phyloP scores from a whole-genome alignment of 2,888 invertebrate species.

The Synanthedon vespiformis region DNA sequence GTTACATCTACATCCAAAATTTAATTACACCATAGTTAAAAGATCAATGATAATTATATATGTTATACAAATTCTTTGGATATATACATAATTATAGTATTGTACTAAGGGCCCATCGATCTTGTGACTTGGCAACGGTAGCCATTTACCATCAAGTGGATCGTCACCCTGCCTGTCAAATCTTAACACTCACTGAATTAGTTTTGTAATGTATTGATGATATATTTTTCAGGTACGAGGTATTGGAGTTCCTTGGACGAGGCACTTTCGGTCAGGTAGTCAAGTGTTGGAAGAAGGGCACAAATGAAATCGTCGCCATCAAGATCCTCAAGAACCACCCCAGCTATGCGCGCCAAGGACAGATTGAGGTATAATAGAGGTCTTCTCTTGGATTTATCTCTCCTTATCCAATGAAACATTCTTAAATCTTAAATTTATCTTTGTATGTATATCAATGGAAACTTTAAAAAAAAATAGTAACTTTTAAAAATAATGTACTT shows the following conservation, averaged over 20 bases:
- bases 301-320: conserved; percentile 99
- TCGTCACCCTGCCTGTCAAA: too few relatives aligned
- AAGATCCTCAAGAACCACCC: conserved; percentile 99
- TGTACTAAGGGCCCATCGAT: too few relatives aligned
- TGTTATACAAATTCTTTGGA: neutral
- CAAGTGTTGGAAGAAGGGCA: conserved; percentile 99
- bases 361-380: conserved; percentile 88
- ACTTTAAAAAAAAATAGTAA: too few relatives aligned
- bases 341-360: conserved; percentile 99
- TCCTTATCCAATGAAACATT: neutral
- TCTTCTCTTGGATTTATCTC: neutral
- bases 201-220: too few relatives aligned
- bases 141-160: too few relatives aligned
- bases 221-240: conserved; percentile 71
- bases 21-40: too few relatives aligned
- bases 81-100: neutral
- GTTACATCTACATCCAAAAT: neutral
- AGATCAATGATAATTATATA: too few relatives aligned
- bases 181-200: too few relatives aligned
- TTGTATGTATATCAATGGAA: neutral
- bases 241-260: conserved; percentile 98
- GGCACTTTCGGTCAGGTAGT: conserved; percentile 99
- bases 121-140: too few relatives aligned
- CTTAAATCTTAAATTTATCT: neutral
- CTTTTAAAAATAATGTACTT: too few relatives aligned